phyloP scores from a whole-genome alignment of 2,113 vertebrate species.

The Spilogale gracilis region DNA sequence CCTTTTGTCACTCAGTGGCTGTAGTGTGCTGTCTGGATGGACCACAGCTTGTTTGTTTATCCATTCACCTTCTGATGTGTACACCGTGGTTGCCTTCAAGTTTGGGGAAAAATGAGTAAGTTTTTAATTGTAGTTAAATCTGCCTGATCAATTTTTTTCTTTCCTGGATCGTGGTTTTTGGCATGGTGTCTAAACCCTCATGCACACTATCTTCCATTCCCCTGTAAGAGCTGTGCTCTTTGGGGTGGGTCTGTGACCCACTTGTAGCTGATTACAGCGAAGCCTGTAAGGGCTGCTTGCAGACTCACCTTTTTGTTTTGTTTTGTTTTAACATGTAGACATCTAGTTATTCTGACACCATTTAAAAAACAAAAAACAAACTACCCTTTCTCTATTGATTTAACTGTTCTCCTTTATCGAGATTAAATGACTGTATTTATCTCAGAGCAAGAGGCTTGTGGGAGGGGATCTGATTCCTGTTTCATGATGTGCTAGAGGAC shows the following conservation, averaged over 20 bases:
- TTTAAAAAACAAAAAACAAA: neutral
- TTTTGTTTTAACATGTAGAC: neutral
- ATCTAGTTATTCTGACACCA: neutral
- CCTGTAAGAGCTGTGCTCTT: neutral
- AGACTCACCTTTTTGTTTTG: neutral
- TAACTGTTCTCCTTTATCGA: neutral
- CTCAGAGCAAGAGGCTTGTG: neutral
- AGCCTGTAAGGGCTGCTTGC: neutral
- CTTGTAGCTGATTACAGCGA: neutral
- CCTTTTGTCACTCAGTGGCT: neutral
- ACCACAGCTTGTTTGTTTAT: neutral
- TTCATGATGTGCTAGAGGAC: neutral
- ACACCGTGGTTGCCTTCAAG: neutral
- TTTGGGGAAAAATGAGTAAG: neutral
- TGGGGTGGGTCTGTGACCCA: no score
- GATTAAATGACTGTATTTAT: neutral
- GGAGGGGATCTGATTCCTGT: neutral
- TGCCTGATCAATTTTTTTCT: neutral
- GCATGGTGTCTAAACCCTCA: neutral
- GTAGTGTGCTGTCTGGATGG: neutral
- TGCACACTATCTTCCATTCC: no score
- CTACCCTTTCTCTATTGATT: neutral
- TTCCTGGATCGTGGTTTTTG: neutral
- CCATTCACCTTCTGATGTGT: neutral
- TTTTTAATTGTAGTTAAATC: neutral